Percentiles rank a stretch among this genome's conserved stretches.
These are phyloP conservation scores for Uropsilus gracilis DNA, from an alignment of 2,113 vertebrate genomes.

Conservation along the genomic window DNA sequence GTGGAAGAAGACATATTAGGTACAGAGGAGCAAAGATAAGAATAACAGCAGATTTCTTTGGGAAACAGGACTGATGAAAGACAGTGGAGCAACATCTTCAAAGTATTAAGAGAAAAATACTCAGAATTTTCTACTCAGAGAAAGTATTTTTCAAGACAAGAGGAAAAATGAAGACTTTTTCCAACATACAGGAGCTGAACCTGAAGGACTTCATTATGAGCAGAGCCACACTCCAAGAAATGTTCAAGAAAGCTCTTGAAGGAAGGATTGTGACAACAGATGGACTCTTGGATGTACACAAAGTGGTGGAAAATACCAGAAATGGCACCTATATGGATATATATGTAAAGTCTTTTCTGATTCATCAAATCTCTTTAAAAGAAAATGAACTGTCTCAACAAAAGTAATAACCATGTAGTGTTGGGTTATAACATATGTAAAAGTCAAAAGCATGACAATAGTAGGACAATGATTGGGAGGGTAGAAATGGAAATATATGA, in stretches of 20 bases:
- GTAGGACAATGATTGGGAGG: background rate
- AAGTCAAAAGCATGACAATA: background rate
- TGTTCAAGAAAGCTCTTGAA: background rate
- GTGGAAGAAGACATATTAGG: background rate
- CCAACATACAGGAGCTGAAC: background rate
- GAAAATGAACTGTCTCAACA: background rate
- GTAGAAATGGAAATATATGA: background rate
- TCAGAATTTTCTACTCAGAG: background rate
- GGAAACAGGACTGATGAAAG: background rate
- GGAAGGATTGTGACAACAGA: background rate
- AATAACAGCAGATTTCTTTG: background rate
- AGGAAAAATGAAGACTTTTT: background rate
- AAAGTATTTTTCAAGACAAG: background rate
- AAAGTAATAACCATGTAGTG: background rate
- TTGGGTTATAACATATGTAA: background rate
- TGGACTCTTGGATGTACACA: background rate
- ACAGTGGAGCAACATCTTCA: background rate
- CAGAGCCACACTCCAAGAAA: background rate
- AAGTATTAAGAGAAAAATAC: background rate
- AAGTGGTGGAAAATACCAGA: background rate
- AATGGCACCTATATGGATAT: background rate
- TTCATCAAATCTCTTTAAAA: slow-evolving; percentile 29
- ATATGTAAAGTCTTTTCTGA: background rate
- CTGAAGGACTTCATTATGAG: background rate
- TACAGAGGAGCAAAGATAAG: background rate